Evolutionary conservation across 2,797 vertebrate genomes (phyloP).

Genomic region (Betta splendens): DNA sequence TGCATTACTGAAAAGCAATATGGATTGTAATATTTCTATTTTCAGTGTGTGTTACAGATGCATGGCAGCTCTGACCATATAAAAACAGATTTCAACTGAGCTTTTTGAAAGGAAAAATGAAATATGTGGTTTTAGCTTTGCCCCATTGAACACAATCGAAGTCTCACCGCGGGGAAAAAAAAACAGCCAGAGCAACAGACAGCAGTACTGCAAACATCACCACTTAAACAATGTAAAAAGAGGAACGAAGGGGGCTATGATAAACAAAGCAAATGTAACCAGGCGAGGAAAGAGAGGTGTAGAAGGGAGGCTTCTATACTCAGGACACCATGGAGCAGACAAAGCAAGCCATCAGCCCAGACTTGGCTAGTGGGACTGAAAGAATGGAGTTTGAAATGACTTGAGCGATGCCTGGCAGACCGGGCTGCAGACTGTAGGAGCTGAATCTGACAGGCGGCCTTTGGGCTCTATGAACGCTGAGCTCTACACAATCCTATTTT

Average conservation of each 20-base stretch:
- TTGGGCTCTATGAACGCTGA: slow-evolving; percentile 69
- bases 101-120: slow-evolving; percentile 23
- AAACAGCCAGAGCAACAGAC: slow-evolving; percentile 15
- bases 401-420: slow-evolving; percentile 53
- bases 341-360: slow-evolving; percentile 45
- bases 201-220: slow-evolving; percentile 18
- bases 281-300: slow-evolving; percentile 8
- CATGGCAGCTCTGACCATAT: slow-evolving; percentile 7
- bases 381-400: slow-evolving; percentile 59
- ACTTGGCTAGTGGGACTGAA: slow-evolving; percentile 41
- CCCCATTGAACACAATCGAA: slow-evolving; percentile 24
- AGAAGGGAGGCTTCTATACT: slow-evolving; percentile 7
- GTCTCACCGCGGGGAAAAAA: slow-evolving; percentile 24
- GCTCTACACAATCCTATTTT: slow-evolving; percentile 77
- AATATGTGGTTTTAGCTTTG: slow-evolving; percentile 23
- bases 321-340: slow-evolving; percentile 11
- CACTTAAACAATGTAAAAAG: slow-evolving; percentile 20
- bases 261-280: slow-evolving; percentile 40
- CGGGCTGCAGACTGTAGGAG: slow-evolving; percentile 39
- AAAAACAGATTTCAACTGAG: slow-evolving; percentile 26
- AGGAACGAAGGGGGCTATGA: slow-evolving; percentile 15
- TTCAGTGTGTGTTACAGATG: slow-evolving; percentile 18
- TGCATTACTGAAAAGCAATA: slow-evolving; percentile 7
- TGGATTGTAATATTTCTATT: too few relatives aligned
- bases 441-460: slow-evolving; percentile 67